Conservation (phyloP, 2,113 vertebrate species). For the Condylura cristata region DNA sequence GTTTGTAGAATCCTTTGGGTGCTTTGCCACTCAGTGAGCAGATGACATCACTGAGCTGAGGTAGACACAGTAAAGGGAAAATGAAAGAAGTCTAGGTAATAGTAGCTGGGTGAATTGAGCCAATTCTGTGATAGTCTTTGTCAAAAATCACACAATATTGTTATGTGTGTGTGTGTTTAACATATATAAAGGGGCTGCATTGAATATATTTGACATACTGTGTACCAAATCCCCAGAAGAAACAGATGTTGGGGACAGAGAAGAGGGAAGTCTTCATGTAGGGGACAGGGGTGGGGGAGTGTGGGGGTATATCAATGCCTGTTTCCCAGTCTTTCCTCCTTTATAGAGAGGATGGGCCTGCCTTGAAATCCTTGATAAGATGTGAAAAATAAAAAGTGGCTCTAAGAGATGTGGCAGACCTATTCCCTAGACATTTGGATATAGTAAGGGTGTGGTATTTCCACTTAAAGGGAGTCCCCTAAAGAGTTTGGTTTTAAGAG, state of each 20-base stretch:
- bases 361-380: neutral
- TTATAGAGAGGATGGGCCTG: neutral
- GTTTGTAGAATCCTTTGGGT: conserved; percentile 64
- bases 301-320: neutral
- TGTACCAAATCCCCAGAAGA: neutral
- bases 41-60: conserved; percentile 66
- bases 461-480: neutral
- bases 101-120: conserved; percentile 86
- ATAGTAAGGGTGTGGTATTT: neutral
- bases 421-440: neutral
- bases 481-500: neutral
- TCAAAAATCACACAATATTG: conserved; percentile 62
- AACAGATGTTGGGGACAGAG: neutral
- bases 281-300: too few species aligned
- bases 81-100: conserved; percentile 83
- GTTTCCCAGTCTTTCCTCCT: neutral
- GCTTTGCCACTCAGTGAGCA: neutral
- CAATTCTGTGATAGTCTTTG: conserved; percentile 77
- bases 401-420: neutral
- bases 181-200: neutral
- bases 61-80: conserved; percentile 68
- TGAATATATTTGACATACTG: conserved; percentile 31
- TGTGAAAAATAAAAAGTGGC: neutral
- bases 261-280: neutral
- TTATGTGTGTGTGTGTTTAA: too few species aligned